phyloP scores from a whole-genome alignment of 2,797 vertebrate species.

The Hoplostethus mediterraneus region DNA sequence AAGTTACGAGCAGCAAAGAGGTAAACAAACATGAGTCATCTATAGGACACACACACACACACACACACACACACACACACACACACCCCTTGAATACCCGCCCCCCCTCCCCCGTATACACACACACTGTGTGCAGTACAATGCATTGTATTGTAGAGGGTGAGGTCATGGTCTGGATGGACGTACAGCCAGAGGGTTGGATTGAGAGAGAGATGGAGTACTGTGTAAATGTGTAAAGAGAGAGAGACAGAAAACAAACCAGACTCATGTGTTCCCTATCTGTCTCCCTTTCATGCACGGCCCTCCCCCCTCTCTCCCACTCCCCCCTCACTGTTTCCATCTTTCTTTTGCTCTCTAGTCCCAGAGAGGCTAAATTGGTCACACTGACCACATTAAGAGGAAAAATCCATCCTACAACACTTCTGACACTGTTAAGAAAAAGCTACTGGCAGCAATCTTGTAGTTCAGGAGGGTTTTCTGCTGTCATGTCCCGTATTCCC shows the following conservation, averaged over 20 bases:
- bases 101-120: background rate
- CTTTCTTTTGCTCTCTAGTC: slow-evolving; percentile 24
- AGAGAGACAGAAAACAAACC: background rate
- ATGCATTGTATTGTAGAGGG: slow-evolving; percentile 60
- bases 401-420: slow-evolving; percentile 7
- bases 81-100: too few species aligned
- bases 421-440: background rate
- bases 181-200: slow-evolving; percentile 37
- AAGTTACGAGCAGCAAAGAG: slow-evolving; percentile 50
- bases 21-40: slow-evolving; percentile 50
- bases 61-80: background rate
- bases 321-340: slow-evolving; percentile 34
- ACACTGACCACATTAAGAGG: background rate
- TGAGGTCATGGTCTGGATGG: slow-evolving; percentile 61
- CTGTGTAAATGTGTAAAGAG: slow-evolving; percentile 65
- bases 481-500: too few species aligned
- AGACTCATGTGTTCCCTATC: slow-evolving; percentile 40
- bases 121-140: slow-evolving; percentile 43
- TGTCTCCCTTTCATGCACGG: slow-evolving; percentile 22
- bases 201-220: slow-evolving; percentile 23
- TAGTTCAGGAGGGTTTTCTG: too few species aligned
- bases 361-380: slow-evolving; percentile 8
- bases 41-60: background rate
- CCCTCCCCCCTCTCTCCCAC: slow-evolving; percentile 17
- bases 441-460: too few species aligned